phyloP scores from a whole-genome alignment of 2,888 invertebrate species.

The Nycteola revayana region DNA sequence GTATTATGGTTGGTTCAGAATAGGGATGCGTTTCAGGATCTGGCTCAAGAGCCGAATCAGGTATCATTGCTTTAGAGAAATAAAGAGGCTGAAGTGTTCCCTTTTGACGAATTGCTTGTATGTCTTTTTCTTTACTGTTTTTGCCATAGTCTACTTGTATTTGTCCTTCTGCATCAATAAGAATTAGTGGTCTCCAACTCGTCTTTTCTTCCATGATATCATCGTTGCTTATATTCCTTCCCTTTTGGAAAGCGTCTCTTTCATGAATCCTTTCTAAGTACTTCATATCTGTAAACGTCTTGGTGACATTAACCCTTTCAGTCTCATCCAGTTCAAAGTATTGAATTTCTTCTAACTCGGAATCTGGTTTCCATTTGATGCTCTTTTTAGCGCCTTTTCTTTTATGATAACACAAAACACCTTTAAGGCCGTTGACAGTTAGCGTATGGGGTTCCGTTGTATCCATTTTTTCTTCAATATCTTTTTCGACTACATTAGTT shows the following conservation, averaged over 20 bases:
- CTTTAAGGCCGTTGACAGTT: conserved; percentile 84
- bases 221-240: conserved; percentile 87
- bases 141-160: conserved; percentile 86
- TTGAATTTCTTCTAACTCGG: conserved; percentile 89
- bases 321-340: conserved; percentile 98
- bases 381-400: conserved; percentile 90
- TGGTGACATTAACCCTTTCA: conserved; percentile 97
- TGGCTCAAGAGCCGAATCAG: conserved; percentile 93
- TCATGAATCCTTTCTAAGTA: conserved; percentile 94
- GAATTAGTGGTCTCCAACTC: conserved; percentile 87
- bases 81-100: conserved; percentile 91
- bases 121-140: conserved; percentile 92
- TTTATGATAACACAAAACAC: conserved; percentile 88
- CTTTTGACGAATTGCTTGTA: conserved; percentile 93
- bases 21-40: conserved; percentile 90
- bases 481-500: conserved; percentile 39
- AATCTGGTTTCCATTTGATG: conserved; percentile 91
- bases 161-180: conserved; percentile 86
- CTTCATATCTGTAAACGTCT: conserved; percentile 95
- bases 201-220: conserved; percentile 92
- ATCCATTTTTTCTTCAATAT: conserved; percentile 60
- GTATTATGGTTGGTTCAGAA: conserved; percentile 91
- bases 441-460: conserved; percentile 64
- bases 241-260: conserved; percentile 90
- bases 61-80: conserved; percentile 91